Conservation (phyloP, 2,888 invertebrate genomes). For the Phortica okadai region DNA sequence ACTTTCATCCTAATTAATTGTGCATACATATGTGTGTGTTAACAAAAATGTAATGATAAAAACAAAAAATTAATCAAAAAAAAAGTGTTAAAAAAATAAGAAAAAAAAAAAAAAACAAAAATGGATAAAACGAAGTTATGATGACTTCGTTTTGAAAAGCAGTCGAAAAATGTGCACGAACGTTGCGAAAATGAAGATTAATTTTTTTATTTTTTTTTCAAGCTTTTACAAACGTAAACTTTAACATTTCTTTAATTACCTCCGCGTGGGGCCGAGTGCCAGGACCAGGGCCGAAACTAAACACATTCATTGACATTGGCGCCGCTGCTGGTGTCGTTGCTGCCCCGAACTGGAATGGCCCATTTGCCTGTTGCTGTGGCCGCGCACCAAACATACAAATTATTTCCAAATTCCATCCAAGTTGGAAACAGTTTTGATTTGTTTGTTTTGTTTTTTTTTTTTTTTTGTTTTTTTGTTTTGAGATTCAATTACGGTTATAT, state of each 20-base stretch:
- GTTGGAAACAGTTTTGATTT: too few species aligned
- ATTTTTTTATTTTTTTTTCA: too few species aligned
- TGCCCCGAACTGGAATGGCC: conserved; percentile 72
- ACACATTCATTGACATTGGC: conserved; percentile 44
- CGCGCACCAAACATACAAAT: not conserved
- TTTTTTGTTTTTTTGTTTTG: not conserved
- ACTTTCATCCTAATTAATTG: too few species aligned
- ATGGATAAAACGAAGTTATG: not conserved
- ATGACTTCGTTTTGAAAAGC: too few species aligned
- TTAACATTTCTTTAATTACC: conserved; percentile 46
- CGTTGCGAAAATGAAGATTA: too few species aligned
- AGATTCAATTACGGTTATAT: not conserved
- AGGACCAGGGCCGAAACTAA: conserved; percentile 57
- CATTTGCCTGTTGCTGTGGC: conserved; percentile 48
- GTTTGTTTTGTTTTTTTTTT: too few species aligned
- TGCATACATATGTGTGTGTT: too few species aligned
- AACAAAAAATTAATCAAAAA: too few species aligned
- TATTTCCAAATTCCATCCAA: not conserved
- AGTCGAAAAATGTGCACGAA: too few species aligned
- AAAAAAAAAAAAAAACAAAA: not conserved
- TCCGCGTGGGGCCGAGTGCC: conserved; percentile 38
- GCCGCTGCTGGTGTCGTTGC: conserved; percentile 59
- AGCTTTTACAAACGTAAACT: too few species aligned
- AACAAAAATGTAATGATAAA: too few species aligned
- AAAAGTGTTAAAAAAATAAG: not conserved